Base-by-base conservation (phyloP, 1,140 invertebrate genomes). In the Conus ventricosus region DNA sequence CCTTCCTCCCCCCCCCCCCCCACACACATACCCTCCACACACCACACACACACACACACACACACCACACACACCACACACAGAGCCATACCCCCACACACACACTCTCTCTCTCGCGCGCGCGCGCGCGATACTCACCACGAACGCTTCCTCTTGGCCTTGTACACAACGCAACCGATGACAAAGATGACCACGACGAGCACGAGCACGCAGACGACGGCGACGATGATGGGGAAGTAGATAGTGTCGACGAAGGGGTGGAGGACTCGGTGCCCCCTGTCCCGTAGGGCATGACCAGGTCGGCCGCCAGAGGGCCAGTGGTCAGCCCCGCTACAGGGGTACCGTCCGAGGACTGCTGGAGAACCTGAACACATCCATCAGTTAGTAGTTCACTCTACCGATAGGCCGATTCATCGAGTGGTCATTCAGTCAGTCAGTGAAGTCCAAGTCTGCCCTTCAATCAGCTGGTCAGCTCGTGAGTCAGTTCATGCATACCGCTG, bases 31-130 rank as follows among this genome's bases (percentile, higher is more conserved):
- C 39, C 3, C 39, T 39, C 39, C 75, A 76, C 75, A 11, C 15
- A 11, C 75, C 75, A 76, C 75, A 76, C 75, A 76, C 75, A 76
- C 75, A 76, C 75, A 76, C 75, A 76, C 75, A 76, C 75, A 76
- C 75, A 76, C 75, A 60, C 57, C 57, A 60, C 57, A 60, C 57
- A 60, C 57, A 60, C 57, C 57, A 60, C 57, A 60, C 57, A 60
- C 57, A 60, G 8, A 60, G 0, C 8, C 57, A 60, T 15, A 60
- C 57, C 8, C 55, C 6, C 55, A 57, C 55, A 57, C 55, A 15
- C 57, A 60, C 57, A 71, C 67, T 17, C 67, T 6, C 20, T 23
- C 67, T 17, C 11, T 0, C 60, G 60, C 17, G 17, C 11, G 17
- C 60, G 60, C 17, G 17, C 60, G 10, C 60, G 17, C 17, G 67